These are phyloP conservation scores for Maccullochella peelii DNA, from an alignment of 2,113 vertebrate species.

Conservation along the genomic window DNA sequence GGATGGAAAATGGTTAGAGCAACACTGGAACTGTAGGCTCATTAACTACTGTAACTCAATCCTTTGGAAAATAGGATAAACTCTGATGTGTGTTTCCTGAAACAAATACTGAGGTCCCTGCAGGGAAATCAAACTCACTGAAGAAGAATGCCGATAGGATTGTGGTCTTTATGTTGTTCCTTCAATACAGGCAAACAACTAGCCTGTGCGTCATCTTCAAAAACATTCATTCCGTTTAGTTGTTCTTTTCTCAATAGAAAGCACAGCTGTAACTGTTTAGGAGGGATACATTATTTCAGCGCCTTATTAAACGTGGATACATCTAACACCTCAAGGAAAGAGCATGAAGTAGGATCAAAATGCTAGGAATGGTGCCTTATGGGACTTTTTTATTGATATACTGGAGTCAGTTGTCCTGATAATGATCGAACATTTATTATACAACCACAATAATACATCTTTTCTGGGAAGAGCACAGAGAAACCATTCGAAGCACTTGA, in stretches of 20 bases:
- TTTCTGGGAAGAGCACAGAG: not conserved
- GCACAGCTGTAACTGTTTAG: slow-evolving; percentile 51
- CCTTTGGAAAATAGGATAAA: slow-evolving; percentile 30
- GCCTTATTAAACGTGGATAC: slow-evolving; percentile 43
- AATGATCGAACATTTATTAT: not conserved
- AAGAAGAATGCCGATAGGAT: slow-evolving; percentile 4
- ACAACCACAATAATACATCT: no score
- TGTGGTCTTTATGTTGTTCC: slow-evolving; percentile 1
- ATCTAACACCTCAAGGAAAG: slow-evolving; percentile 15
- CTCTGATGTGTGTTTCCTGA: slow-evolving; percentile 45
- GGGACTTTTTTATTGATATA: not conserved
- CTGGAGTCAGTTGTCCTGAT: no score
- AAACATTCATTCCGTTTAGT: slow-evolving; percentile 8
- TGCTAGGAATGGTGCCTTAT: not conserved
- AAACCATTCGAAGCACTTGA: not conserved
- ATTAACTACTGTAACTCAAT: slow-evolving; percentile 52
- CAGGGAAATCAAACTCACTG: slow-evolving; percentile 50
- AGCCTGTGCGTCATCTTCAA: slow-evolving; percentile 4
- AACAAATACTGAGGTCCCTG: slow-evolving; percentile 32
- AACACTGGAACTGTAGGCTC: slow-evolving; percentile 35
- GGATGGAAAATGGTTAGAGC: slow-evolving; percentile 6
- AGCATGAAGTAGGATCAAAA: not conserved
- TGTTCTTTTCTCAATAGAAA: not conserved
- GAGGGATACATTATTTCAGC: slow-evolving; percentile 39
- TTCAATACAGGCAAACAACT: slow-evolving; percentile 27